Percentiles rank a stretch among this genome's conserved stretches.
Evolutionary conservation across 23 tunicate species (phyloP).

Genomic region (Halocynthia aurantium): DNA sequence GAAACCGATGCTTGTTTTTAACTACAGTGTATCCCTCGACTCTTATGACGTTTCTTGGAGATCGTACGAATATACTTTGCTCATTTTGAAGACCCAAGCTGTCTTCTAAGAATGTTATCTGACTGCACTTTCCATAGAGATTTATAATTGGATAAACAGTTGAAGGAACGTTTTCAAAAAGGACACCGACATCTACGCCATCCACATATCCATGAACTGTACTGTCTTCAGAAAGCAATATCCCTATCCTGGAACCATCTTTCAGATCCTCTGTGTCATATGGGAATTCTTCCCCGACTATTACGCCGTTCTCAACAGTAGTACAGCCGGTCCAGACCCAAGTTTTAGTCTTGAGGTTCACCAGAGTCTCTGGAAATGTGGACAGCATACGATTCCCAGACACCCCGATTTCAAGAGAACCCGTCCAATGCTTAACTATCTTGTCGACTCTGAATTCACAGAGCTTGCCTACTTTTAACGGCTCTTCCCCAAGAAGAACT

Average conservation of each 20-base stretch:
- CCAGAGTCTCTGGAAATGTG: background rate
- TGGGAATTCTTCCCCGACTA: background rate
- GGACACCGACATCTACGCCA: background rate
- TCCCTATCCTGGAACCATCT: background rate
- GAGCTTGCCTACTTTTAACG: background rate
- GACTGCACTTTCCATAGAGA: background rate
- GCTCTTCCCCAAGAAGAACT: background rate
- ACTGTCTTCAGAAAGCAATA: background rate
- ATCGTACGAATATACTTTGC: background rate
- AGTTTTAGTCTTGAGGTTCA: background rate
- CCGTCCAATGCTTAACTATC: constrained; percentile 5
- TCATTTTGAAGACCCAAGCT: background rate
- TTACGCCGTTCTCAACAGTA: background rate
- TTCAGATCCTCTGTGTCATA: background rate
- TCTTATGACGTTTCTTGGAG: background rate
- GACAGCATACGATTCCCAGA: background rate
- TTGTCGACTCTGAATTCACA: background rate
- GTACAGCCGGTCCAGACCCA: constrained; percentile 10
- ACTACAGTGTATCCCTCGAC: background rate
- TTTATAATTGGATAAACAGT: background rate
- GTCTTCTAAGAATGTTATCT: background rate
- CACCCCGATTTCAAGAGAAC: background rate
- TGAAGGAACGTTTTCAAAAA: background rate
- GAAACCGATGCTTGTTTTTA: background rate
- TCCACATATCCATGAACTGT: background rate